Evolutionary conservation across 2,797 vertebrate species (phyloP), one percentile per base, ranked within the genome.

Genomic region (Cryptoblepharus egeriae): DNA sequence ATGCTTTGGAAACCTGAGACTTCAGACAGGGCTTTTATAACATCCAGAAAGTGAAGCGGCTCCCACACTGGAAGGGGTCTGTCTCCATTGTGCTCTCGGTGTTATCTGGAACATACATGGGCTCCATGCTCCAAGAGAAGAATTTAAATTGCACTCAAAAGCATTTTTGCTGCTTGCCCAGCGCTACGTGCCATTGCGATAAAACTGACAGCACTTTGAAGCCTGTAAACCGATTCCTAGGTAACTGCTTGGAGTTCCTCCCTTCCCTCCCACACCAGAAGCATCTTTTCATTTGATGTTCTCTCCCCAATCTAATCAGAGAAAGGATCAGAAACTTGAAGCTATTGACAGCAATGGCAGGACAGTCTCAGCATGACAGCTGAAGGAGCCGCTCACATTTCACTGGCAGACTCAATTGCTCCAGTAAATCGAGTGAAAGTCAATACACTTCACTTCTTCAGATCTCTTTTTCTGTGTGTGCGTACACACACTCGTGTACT

Each of bases 401-500:
- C 97, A 96, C 96, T 95, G 95, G 97, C 97, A 97, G 97, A 97
- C 94, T 97, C 96, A 97, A 98, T 96, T 95, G 95, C 95, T 94
- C 96, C 95, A 97, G 96, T 96, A 96, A 93, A 97, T 96, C 92
- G 91, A 96, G 97, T 96, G 97, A 97, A 98, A 97, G 97, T 97
- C 97, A 97, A 97, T 97, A 97, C 85, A 89, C 80, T 65, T n/a
- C 80, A 85, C 75, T 80, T 90, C 70, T 86, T 71, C 45, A 73
- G 60, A 74, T 20, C 68, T 49, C 12, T 49, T 49, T 49, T 49
- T 11, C 45, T 10, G 45, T 49, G 4, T 49, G 45, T 49, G 45
- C 15, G 24, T 18, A 61, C 9, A n/a, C 22, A 9, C 20, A 64
- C 64, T 49, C 39, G 30, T 49, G 28, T 39, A 22, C 39, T 10